Evolutionary conservation across 2,113 vertebrate species (phyloP).

Genomic region (Eulacestoma nigropectus): DNA sequence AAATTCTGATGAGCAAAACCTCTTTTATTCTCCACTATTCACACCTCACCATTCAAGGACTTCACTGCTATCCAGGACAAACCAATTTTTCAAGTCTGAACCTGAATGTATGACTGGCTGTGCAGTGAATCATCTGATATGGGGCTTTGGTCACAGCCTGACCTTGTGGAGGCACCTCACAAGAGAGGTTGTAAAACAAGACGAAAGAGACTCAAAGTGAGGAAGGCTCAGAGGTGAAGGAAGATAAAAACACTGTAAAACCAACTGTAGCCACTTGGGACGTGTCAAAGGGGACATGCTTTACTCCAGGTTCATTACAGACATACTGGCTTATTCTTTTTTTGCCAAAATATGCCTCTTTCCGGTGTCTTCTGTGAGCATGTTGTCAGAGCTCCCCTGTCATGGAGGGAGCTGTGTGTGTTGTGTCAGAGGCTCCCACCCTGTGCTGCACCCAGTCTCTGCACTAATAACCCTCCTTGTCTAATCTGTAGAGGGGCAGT

Average conservation of each 20-base stretch:
- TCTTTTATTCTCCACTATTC: background rate
- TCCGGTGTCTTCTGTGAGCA: background rate
- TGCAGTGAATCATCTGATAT: background rate
- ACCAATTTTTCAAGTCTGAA: background rate
- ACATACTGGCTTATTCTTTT: background rate
- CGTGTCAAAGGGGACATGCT: background rate
- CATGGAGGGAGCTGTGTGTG: rapidly evolving
- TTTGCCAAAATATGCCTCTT: background rate
- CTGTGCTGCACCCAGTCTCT: background rate
- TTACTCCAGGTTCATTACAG: background rate
- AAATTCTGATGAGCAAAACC: background rate
- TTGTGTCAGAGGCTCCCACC: background rate
- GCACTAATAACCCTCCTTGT: background rate
- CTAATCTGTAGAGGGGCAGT: background rate
- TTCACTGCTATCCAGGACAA: background rate
- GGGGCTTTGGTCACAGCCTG: background rate
- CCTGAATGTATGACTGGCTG: background rate
- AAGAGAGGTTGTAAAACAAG: background rate
- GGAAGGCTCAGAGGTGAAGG: background rate
- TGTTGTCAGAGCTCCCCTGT: background rate
- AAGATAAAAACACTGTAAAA: background rate
- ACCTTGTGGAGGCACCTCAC: background rate
- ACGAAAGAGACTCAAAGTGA: background rate
- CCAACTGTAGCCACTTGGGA: background rate
- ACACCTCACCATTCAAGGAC: background rate